phyloP scores from a whole-genome alignment of 2,797 vertebrate species.

The Salmo trutta region DNA sequence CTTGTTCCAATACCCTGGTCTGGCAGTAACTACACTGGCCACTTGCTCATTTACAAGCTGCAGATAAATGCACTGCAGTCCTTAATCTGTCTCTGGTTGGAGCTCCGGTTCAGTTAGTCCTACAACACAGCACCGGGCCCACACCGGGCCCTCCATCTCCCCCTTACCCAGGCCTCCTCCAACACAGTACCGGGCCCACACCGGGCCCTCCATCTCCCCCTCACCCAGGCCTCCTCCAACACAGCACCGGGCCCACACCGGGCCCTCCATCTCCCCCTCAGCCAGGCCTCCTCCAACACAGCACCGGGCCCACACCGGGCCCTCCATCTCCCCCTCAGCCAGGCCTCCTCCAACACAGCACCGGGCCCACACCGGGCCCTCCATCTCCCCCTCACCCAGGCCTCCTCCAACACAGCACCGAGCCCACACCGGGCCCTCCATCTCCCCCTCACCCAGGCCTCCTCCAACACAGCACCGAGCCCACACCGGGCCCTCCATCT shows the following conservation, averaged over 20 bases:
- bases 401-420: constrained; percentile 49
- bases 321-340: constrained; percentile 37
- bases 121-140: constrained; percentile 54
- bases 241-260: constrained; percentile 51
- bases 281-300: constrained; percentile 60
- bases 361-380: constrained; percentile 43
- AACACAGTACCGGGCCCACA: constrained; percentile 37
- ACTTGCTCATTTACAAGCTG: constrained; percentile 81
- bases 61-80: constrained; percentile 75
- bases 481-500: constrained; percentile 33
- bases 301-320: constrained; percentile 45
- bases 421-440: constrained; percentile 40
- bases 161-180: constrained; percentile 1
- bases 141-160: constrained; percentile 26
- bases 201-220: constrained; percentile 21
- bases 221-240: constrained; percentile 61
- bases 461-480: constrained; percentile 53
- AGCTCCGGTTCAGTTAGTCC: constrained; percentile 58
- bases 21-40: constrained; percentile 77
- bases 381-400: constrained; percentile 47
- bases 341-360: constrained; percentile 55
- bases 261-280: constrained; percentile 6
- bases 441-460: constrained; percentile 3
- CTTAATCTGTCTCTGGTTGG: constrained; percentile 72
- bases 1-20: constrained; percentile 81